These are phyloP conservation scores for Ailurus styani DNA, from an alignment of 2,113 vertebrate genomes.

Conservation along the genomic window DNA sequence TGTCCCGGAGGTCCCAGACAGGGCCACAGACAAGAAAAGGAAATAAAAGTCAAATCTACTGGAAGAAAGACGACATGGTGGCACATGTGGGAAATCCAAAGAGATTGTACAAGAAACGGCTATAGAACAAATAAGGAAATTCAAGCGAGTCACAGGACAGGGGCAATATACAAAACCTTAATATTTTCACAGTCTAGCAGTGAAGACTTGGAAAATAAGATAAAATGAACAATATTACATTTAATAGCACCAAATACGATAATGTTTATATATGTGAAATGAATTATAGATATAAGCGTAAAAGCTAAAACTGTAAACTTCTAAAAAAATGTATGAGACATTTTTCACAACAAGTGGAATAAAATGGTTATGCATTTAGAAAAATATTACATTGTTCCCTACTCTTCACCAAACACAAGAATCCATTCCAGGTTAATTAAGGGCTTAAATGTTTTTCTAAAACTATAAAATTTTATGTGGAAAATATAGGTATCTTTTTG, in stretches of 20 bases:
- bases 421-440: not conserved
- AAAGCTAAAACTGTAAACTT: not conserved
- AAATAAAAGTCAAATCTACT: no score
- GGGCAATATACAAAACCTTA: not conserved
- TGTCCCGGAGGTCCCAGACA: not conserved
- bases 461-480: not conserved
- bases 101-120: not conserved
- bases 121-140: rapidly evolving
- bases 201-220: not conserved
- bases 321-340: not conserved
- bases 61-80: not conserved
- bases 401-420: not conserved
- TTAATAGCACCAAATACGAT: not conserved
- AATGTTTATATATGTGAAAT: not conserved
- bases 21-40: not conserved
- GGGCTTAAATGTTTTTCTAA: not conserved
- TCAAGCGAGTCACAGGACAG: no score
- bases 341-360: not conserved
- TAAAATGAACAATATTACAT: not conserved
- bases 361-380: not conserved
- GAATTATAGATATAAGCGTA: not conserved
- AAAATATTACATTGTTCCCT: not conserved
- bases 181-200: not conserved
- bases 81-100: no score
- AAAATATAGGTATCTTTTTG: not conserved